phyloP scores from a whole-genome alignment of 2,113 vertebrate genomes.

The sheep (Ovis aries) region DNA sequence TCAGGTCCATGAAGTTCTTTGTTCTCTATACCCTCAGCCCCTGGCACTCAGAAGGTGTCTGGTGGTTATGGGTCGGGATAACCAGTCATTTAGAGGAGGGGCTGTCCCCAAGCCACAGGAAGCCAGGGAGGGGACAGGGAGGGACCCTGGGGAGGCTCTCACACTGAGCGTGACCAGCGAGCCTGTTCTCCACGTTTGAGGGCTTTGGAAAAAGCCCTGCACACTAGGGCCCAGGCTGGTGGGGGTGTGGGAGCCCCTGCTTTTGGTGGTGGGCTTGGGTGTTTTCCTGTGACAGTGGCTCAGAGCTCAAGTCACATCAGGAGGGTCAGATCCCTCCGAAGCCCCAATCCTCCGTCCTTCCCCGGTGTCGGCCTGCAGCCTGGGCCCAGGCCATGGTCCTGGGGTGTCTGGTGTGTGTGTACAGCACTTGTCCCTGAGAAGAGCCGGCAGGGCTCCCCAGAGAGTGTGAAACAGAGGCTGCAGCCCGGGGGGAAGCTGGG shows the following conservation, averaged over 20 bases:
- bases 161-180: accelerated
- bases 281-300: not conserved
- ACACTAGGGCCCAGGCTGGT: not conserved
- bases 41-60: not conserved
- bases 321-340: too few relatives aligned
- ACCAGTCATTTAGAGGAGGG: not conserved
- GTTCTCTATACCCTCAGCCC: not conserved
- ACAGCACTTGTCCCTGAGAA: accelerated
- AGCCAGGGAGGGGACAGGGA: not conserved
- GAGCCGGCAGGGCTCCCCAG: not conserved
- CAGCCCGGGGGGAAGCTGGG: accelerated
- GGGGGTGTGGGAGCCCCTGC: not conserved
- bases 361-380: accelerated
- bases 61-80: not conserved
- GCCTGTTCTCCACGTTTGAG: too few relatives aligned
- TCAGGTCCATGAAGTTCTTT: not conserved
- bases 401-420: too few relatives aligned
- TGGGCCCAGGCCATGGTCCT: not conserved
- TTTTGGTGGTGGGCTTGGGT: too few relatives aligned
- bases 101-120: too few relatives aligned
- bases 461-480: not conserved
- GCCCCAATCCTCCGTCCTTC: not conserved
- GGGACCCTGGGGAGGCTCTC: not conserved
- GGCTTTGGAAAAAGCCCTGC: not conserved
- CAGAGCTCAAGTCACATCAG: too few relatives aligned